Conservation (phyloP, 1,140 invertebrate species). For the Zaprionus ghesquierei region DNA sequence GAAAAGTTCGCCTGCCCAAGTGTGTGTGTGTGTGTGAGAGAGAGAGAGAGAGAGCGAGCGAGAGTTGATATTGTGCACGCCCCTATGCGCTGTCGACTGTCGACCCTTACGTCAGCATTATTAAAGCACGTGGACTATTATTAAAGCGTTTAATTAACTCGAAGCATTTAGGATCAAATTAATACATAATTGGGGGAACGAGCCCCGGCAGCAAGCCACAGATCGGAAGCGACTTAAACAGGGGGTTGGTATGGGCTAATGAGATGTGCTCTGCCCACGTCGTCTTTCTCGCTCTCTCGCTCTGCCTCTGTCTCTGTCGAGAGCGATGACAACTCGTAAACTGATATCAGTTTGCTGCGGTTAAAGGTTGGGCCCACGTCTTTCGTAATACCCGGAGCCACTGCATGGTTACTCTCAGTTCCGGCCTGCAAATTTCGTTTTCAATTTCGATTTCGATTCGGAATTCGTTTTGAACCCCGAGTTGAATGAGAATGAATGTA, state of each 20-base stretch:
- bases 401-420: neutral
- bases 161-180: constrained; percentile 67
- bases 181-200: constrained; percentile 40
- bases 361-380: constrained; percentile 40
- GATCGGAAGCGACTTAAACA: neutral
- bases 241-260: neutral
- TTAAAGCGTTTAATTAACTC: constrained; percentile 77
- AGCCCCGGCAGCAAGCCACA: neutral
- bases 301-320: neutral
- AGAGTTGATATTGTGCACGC: constrained; percentile 72
- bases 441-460: constrained; percentile 7
- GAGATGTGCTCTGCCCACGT: too few species aligned
- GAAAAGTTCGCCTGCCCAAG: constrained; percentile 14
- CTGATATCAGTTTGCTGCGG: constrained; percentile 43
- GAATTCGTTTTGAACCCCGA: neutral
- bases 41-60: constrained; percentile 27
- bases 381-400: constrained; percentile 21
- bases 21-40: constrained; percentile 6
- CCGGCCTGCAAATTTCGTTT: neutral
- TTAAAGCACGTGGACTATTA: constrained; percentile 74
- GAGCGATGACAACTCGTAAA: constrained; percentile 33
- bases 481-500: constrained; percentile 18
- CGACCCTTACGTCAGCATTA: constrained; percentile 78
- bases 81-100: constrained; percentile 59
- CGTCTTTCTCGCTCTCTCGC: too few species aligned